Evolutionary conservation across 2,113 vertebrate species (phyloP).

Genomic region (Menura novaehollandiae): DNA sequence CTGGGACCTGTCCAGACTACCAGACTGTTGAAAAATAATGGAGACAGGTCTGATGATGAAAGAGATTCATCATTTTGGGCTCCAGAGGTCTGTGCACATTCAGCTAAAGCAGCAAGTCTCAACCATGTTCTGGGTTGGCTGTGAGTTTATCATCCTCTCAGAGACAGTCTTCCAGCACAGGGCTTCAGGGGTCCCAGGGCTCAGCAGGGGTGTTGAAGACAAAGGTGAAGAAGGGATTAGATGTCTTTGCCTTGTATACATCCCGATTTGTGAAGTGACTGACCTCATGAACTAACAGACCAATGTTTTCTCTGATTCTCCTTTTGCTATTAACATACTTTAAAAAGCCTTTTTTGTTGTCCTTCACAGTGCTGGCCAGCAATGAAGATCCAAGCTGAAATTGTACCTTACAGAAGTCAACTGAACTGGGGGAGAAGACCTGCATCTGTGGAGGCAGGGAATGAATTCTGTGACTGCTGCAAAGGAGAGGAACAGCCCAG

Average conservation of each 20-base stretch:
- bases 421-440: background rate
- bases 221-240: background rate
- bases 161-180: background rate
- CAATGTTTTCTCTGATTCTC: background rate
- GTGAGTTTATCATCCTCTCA: background rate
- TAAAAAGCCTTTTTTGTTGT: background rate
- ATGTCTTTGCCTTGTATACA: too few species aligned
- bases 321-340: background rate
- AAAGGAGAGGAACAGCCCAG: background rate
- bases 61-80: background rate
- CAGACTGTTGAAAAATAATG: background rate
- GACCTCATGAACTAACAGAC: background rate
- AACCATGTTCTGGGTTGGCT: background rate
- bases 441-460: background rate
- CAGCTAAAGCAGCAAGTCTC: background rate
- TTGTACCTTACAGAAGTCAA: background rate
- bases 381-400: background rate
- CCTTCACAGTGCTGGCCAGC: background rate
- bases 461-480: background rate
- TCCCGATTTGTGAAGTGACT: background rate
- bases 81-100: too few species aligned
- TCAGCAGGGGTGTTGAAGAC: fast-evolving
- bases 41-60: background rate
- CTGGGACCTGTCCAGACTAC: background rate
- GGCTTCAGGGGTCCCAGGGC: fast-evolving